Evolutionary conservation across 2,113 vertebrate genomes (phyloP).

Genomic region (Cottus gobio): DNA sequence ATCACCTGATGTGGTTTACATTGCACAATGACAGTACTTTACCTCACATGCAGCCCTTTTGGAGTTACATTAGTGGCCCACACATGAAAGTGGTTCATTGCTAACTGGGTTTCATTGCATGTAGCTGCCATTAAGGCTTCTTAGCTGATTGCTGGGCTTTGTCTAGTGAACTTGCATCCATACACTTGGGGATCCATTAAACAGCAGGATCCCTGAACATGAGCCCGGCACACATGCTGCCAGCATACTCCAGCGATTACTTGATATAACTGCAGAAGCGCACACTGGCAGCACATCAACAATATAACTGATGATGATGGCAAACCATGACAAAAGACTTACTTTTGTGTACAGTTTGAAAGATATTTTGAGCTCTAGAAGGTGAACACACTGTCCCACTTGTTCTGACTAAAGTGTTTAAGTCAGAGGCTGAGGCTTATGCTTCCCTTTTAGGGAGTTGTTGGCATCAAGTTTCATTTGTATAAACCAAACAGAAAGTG

Average conservation of each 20-base stretch:
- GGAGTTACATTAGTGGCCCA: not conserved
- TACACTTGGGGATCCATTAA: conserved; percentile 4
- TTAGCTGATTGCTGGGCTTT: conserved; percentile 31
- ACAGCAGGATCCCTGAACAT: conserved; percentile 4
- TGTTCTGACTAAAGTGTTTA: not conserved
- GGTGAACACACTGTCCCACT: not conserved
- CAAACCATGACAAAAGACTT: not conserved
- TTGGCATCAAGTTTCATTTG: conserved; percentile 21
- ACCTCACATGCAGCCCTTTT: not conserved
- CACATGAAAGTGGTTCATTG: conserved; percentile 12
- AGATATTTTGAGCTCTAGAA: not conserved
- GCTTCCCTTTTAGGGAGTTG: conserved; percentile 30
- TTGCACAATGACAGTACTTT: not conserved
- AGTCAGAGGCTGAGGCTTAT: conserved; percentile 3
- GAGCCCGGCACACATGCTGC: conserved; percentile 1
- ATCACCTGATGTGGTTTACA: not conserved
- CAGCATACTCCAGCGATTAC: not conserved
- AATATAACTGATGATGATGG: not conserved
- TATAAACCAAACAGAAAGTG: conserved; percentile 28
- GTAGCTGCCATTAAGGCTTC: conserved; percentile 30
- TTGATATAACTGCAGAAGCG: not conserved
- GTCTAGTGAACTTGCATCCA: not conserved
- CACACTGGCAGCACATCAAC: not conserved
- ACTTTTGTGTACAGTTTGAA: not conserved
- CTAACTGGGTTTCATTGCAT: conserved; percentile 9